phyloP scores from a whole-genome alignment of 2,797 vertebrate genomes.

The Ptychadena robeensis region DNA sequence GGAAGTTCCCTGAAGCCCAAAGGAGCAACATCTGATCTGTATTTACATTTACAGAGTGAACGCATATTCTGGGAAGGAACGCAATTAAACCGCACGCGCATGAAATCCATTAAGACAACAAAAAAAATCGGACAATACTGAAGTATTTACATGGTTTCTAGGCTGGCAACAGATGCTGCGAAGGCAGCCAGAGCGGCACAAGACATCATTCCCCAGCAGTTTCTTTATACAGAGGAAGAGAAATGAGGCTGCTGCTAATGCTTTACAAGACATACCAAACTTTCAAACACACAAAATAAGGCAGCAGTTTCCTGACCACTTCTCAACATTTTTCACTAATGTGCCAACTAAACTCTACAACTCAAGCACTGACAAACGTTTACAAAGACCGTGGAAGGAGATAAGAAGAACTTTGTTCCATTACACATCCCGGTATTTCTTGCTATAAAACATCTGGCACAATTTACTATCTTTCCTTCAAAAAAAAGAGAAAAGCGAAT shows the following conservation, averaged over 20 bases:
- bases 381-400: not conserved
- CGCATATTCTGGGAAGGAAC: conserved; percentile 42
- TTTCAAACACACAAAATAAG: not conserved
- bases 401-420: not conserved
- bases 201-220: conserved; percentile 6
- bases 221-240: not conserved
- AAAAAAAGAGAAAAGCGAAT: not conserved
- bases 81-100: conserved; percentile 30
- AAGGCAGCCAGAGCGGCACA: not conserved
- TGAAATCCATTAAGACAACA: conserved; percentile 34
- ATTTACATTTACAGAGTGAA: conserved; percentile 27
- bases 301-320: not conserved
- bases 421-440: not conserved
- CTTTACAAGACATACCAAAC: not conserved
- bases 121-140: conserved; percentile 6
- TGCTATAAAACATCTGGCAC: conserved; percentile 12
- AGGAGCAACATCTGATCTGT: conserved; percentile 42
- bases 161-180: not conserved
- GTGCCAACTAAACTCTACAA: not conserved
- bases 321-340: not conserved
- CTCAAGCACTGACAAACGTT: not conserved
- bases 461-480: not conserved
- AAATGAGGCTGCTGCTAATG: not conserved
- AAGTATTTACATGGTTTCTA: not conserved
- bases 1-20: conserved; percentile 10